Evolutionary conservation across 2,888 invertebrate genomes (phyloP).

Genomic region (Strigamia crassipes): DNA sequence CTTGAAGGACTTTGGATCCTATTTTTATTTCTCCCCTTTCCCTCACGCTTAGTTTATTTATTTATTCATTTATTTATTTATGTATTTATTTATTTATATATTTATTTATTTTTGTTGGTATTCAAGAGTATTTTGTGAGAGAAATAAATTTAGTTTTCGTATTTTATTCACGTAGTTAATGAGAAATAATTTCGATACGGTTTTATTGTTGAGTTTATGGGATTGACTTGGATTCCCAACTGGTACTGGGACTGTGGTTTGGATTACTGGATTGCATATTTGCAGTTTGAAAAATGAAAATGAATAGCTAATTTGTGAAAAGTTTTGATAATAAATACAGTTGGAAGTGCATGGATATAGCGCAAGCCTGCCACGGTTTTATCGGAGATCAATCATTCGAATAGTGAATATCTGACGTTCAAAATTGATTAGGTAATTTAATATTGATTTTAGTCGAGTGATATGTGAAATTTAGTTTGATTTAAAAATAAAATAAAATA

Average conservation of each 20-base stretch:
- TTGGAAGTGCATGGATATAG: neutral
- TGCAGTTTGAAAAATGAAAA: neutral
- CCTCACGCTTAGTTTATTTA: neutral
- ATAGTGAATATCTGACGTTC: neutral
- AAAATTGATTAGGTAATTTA: neutral
- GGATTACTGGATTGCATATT: neutral
- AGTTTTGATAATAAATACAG: neutral
- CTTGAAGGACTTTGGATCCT: neutral
- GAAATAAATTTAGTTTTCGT: too few species aligned
- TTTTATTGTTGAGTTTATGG: too few species aligned
- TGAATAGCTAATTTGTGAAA: neutral
- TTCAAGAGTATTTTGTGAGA: too few species aligned
- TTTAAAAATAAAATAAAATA: too few species aligned
- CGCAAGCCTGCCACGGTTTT: neutral
- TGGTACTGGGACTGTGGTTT: neutral
- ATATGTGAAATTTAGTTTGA: too few species aligned
- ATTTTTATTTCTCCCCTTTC: neutral
- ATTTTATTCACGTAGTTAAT: too few species aligned
- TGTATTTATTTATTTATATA: neutral
- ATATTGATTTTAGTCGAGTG: neutral
- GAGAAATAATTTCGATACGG: too few species aligned
- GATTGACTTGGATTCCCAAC: too few species aligned
- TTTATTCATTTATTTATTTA: neutral
- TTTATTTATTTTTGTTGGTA: neutral
- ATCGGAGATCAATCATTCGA: slow-evolving; percentile 5